Evolutionary conservation across 2,113 vertebrate genomes (phyloP), one percentile per base, ranked within the genome.

Genomic region (Leucoraja erinaceus): DNA sequence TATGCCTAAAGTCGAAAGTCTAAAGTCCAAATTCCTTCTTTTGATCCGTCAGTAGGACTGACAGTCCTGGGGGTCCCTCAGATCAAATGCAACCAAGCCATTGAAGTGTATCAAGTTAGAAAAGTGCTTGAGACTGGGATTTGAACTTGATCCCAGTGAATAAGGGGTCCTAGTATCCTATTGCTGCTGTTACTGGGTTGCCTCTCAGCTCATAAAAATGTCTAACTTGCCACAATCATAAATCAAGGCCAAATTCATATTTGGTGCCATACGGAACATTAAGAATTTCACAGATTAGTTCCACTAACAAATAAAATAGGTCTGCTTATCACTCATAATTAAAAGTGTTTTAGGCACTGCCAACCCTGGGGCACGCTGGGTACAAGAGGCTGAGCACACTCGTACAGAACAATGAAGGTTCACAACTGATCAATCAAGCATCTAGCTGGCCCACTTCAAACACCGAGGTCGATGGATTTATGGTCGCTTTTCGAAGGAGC

Each of bases 191-290:
- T 63, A 88, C n/a, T 88, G 56, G 59, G 59, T n/a, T 63, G 63
- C 83, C 28, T 61, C 83, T 61, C 83, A 88, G 59, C 59, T 88
- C 83, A 66, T 88, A 88, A 86, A 86, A n/a, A 88, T 66, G 59
- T 63, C 83, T 3, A 31, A 88, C 59, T 63, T 88, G 83, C 59
- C 59, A 66, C 28, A 88, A 8, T 66, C 28, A 88, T 88, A 63
- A 66, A n/a, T 88, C 31, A 66, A 61, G 61, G 83, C 8, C 5
- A 31, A 88, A 88, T 88, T 31, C 59, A 31, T 88, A 28, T 88
- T 31, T 88, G 83, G 63, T 61, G 31, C 83, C 83, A 31, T 4
- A 31, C 5, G 38, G 5, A 63, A n/a, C 61, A 61, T 66, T 88
- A 59, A 88, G 61, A 88, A 66, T 88, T 63, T 88, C 83, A 88